Evolutionary conservation across 2,113 vertebrate species (phyloP), one percentile per base, ranked within the genome.

Genomic region (Odontophorus gujanensis): DNA sequence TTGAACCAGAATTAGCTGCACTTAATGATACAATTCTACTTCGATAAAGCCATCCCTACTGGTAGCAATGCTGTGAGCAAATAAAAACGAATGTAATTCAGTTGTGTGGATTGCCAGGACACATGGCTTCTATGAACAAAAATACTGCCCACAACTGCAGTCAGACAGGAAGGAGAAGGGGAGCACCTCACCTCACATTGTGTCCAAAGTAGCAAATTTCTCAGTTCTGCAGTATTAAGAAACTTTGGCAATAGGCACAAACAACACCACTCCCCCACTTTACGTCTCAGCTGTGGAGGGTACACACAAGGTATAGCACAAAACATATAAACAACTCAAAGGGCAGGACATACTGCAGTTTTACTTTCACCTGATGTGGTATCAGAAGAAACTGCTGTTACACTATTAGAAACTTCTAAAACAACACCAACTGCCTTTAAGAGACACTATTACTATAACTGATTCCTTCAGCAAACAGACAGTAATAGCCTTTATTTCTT

Each of bases 401-500:
- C 82, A 24, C 13, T 57, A 90, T 61, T 42, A 81, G 61, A 55
- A 86, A 55, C 25, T 85, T 91, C 85, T 79, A 65, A 92, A 76
- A 94, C 2, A 11, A 94, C 2, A 11, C 21, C 72, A 79, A 71
- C 58, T 73, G 73, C 86, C n/a, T 92, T 43, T 77, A 95, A 61
- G 84, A 80, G 80, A 63, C 62, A 91, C 90, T 77, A 95, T 95
- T 94, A 89, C 53, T 92, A 30, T 86, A 92, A 96, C 47, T 71
- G 55, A 95, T 94, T 94, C 84, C 81, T 96, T 81, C 90, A 94
- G 79, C n/a, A 68, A 95, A 90, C 81, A 95, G 69, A 57, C 43
- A 85, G 82, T 67, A 92, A 67, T 58, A 48, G 61, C 80, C 72
- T 82, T 93, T 90, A 89, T 92, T 85, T 93, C 30, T 89, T n/a